Evolutionary conservation across 2,113 vertebrate genomes (phyloP).

Genomic region (Rhinolophus ferrumequinum): DNA sequence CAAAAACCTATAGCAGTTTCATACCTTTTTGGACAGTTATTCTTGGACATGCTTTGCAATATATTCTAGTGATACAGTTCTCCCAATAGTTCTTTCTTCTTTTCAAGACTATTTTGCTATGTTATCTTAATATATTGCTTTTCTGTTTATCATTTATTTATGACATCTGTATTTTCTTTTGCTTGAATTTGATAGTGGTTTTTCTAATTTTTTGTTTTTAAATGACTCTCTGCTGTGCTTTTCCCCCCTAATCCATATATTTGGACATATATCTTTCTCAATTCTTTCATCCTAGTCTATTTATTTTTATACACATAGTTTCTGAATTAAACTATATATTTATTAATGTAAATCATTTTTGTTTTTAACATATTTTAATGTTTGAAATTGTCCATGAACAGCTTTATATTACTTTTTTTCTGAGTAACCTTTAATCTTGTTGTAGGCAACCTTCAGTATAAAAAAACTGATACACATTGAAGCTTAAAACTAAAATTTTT

Average conservation of each 20-base stretch:
- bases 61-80: background rate
- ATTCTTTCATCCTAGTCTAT: background rate
- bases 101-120: background rate
- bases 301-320: background rate
- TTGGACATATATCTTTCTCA: background rate
- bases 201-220: background rate
- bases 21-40: background rate
- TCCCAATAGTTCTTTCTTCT: background rate
- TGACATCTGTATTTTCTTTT: background rate
- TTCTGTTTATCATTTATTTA: background rate
- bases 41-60: background rate
- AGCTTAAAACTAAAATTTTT: background rate
- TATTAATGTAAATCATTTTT: background rate
- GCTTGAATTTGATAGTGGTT: background rate
- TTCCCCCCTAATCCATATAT: background rate
- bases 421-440: background rate
- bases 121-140: background rate
- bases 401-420: background rate
- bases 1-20: background rate
- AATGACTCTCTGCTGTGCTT: background rate
- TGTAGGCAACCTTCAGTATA: background rate
- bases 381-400: background rate
- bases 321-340: background rate
- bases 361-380: background rate
- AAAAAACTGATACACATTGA: background rate